These are phyloP conservation scores for Magallana gigas DNA, from an alignment of 1,140 invertebrate genomes.

Conservation along the genomic window DNA sequence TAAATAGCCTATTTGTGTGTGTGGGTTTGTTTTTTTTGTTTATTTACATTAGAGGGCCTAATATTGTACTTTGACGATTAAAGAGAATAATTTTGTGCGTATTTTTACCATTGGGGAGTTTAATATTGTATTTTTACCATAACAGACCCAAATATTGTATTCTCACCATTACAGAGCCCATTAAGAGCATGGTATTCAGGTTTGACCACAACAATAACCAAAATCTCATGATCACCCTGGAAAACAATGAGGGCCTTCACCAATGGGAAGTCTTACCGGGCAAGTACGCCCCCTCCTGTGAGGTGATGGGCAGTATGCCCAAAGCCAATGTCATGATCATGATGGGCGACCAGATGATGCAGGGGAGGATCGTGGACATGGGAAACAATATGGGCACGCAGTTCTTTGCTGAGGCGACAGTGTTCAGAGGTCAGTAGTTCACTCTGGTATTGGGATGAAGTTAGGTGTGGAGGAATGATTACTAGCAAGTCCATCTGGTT, in stretches of 20 bases:
- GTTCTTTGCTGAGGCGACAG: not conserved
- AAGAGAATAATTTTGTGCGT: too few relatives aligned
- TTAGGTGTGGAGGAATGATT: not conserved
- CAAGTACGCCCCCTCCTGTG: not conserved
- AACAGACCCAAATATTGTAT: not conserved
- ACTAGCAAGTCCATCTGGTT: too few relatives aligned
- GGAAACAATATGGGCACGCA: not conserved
- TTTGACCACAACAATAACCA: not conserved
- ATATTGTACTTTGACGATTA: too few relatives aligned
- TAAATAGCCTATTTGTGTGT: too few relatives aligned
- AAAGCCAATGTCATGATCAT: not conserved
- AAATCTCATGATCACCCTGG: not conserved
- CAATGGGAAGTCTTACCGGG: not conserved
- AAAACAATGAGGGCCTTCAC: not conserved
- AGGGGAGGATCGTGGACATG: not conserved
- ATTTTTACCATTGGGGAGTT: too few relatives aligned
- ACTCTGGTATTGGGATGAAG: not conserved
- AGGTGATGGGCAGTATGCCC: not conserved
- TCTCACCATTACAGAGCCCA: not conserved
- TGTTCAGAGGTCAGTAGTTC: not conserved
- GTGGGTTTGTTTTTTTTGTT: too few relatives aligned
- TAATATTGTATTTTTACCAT: too few relatives aligned
- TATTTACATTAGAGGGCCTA: too few relatives aligned
- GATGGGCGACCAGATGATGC: not conserved
- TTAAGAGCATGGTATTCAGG: not conserved